Conservation (phyloP, 2,888 invertebrate genomes). For the Ferrisia virgata region DNA sequence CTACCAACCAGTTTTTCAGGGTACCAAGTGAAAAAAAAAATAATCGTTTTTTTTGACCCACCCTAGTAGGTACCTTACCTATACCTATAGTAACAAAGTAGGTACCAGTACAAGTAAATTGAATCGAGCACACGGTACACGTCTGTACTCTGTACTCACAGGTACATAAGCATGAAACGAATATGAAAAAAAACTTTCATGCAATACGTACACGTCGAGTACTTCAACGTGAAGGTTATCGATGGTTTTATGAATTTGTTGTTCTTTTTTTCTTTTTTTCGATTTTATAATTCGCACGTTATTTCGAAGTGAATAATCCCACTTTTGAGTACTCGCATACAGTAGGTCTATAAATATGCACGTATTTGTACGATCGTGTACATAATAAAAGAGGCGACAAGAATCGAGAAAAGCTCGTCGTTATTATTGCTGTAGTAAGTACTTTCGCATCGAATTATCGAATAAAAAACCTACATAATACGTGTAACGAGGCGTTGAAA, state of each 20-base stretch:
- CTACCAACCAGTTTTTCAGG: too few relatives aligned
- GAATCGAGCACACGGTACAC: neutral
- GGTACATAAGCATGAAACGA: too few relatives aligned
- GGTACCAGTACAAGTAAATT: neutral
- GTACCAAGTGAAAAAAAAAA: too few relatives aligned
- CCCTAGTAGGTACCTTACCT: too few relatives aligned
- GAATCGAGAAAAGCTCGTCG: neutral
- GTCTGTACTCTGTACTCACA: neutral
- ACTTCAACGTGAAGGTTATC: conserved; percentile 7
- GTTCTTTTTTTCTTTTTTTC: neutral
- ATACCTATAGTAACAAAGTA: too few relatives aligned
- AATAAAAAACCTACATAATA: neutral
- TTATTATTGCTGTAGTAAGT: neutral
- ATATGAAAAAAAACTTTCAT: neutral
- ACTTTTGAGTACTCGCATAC: neutral
- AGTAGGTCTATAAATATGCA: too few relatives aligned
- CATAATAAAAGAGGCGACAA: neutral
- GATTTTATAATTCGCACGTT: neutral
- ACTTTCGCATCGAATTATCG: neutral
- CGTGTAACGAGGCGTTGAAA: neutral
- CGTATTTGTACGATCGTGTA: neutral
- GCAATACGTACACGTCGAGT: neutral
- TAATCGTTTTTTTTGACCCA: too few relatives aligned
- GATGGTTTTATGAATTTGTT: neutral
- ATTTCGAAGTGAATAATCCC: neutral